Evolutionary conservation across 2,113 vertebrate species (phyloP).

Genomic region (Anhinga anhinga): DNA sequence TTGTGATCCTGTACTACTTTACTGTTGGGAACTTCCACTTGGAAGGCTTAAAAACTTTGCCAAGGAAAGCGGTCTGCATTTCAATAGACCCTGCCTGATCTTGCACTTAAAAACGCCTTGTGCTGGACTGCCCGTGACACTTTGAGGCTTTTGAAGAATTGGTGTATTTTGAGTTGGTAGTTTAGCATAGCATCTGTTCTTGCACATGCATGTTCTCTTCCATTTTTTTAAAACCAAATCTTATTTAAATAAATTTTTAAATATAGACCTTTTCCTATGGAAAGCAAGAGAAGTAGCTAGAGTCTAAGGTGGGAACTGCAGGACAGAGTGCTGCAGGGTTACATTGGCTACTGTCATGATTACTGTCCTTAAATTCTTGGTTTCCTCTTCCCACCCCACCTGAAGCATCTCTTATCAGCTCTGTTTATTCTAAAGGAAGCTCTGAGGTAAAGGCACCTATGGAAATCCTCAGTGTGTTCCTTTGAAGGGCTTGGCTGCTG

Average conservation of each 20-base stretch:
- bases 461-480: not conserved
- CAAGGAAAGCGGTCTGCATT: conserved; percentile 57
- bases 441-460: not conserved
- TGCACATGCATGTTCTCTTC: conserved; percentile 19
- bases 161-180: conserved; percentile 18
- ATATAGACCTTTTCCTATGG: conserved; percentile 17
- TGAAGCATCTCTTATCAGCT: not conserved
- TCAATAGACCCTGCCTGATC: conserved; percentile 24
- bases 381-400: not conserved
- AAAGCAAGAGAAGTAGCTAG: conserved; percentile 5
- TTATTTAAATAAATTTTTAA: conserved; percentile 36
- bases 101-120: conserved; percentile 61
- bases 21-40: conserved; percentile 23
- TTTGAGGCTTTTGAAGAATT: conserved; percentile 34
- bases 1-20: conserved; percentile 33
- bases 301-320: not conserved
- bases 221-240: not conserved
- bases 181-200: conserved; percentile 47
- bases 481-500: not conserved
- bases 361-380: not conserved
- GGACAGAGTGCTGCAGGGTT: not conserved
- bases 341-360: not conserved
- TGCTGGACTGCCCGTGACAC: conserved; percentile 55
- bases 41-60: conserved; percentile 54
- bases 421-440: not conserved